Evolutionary conservation across 2,888 invertebrate species (phyloP).

Genomic region (Baronia brevicornis): DNA sequence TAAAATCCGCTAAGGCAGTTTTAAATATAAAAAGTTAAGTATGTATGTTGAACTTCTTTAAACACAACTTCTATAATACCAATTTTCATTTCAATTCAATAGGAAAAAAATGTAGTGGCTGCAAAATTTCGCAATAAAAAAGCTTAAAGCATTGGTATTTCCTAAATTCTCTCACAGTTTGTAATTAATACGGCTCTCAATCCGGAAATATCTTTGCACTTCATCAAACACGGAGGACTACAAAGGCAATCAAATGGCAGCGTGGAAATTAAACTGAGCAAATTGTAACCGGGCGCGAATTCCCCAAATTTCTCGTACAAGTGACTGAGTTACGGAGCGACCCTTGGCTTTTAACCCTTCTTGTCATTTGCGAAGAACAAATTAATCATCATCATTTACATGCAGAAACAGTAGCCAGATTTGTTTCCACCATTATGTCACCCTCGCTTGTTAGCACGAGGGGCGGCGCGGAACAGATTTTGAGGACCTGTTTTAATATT

Average conservation of each 20-base stretch:
- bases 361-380: constrained; percentile 72
- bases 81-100: too few species aligned
- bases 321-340: constrained; percentile 50
- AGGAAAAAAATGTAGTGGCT: too few species aligned
- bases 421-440: constrained; percentile 74
- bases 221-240: constrained; percentile 61
- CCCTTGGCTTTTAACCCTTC: constrained; percentile 71
- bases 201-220: constrained; percentile 68
- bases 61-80: too few species aligned
- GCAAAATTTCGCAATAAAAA: too few species aligned
- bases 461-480: constrained; percentile 56
- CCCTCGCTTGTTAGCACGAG: constrained; percentile 61
- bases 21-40: too few species aligned
- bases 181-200: constrained; percentile 65
- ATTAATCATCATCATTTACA: constrained; percentile 76
- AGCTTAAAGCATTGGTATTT: too few species aligned
- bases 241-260: constrained; percentile 70
- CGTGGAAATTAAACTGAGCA: constrained; percentile 60
- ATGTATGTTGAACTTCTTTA: too few species aligned
- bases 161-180: constrained; percentile 29
- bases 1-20: too few species aligned
- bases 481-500: constrained; percentile 55
- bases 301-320: constrained; percentile 55
- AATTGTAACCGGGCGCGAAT: constrained; percentile 42
- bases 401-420: constrained; percentile 72